phyloP scores from a whole-genome alignment of 1,140 invertebrate genomes.

The Aleiodes sp. region DNA sequence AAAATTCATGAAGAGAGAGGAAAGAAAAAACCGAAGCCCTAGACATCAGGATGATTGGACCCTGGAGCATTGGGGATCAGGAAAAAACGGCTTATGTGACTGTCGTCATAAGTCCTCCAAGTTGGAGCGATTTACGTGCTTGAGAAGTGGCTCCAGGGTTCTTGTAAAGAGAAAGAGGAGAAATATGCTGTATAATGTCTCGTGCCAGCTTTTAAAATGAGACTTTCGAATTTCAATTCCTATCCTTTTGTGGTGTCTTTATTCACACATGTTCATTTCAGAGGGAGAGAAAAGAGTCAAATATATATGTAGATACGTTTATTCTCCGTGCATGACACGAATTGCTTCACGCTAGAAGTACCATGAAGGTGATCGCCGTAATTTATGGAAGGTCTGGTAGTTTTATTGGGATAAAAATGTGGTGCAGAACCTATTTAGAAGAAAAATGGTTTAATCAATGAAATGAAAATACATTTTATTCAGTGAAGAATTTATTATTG shows the following conservation, averaged over 20 bases:
- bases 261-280: conserved; percentile 9
- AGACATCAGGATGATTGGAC: conserved; percentile 35
- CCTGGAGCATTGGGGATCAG: conserved; percentile 31
- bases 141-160: neutral
- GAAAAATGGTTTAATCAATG: no score
- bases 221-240: conserved; percentile 31
- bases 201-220: conserved; percentile 8
- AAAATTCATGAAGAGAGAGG: neutral
- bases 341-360: conserved; percentile 7
- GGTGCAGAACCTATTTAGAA: no score
- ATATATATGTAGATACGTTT: neutral
- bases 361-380: no score
- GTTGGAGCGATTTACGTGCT: conserved; percentile 11
- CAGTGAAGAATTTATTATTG: no score
- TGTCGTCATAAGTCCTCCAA: conserved; percentile 27
- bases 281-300: neutral
- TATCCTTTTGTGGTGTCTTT: conserved; percentile 7
- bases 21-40: neutral
- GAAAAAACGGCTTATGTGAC: neutral
- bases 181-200: neutral
- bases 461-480: no score
- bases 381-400: no score
- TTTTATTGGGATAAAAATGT: no score
- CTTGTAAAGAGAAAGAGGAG: no score
- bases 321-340: neutral